phyloP scores from a whole-genome alignment of 1,140 invertebrate genomes.

The Centruroides vittatus region DNA sequence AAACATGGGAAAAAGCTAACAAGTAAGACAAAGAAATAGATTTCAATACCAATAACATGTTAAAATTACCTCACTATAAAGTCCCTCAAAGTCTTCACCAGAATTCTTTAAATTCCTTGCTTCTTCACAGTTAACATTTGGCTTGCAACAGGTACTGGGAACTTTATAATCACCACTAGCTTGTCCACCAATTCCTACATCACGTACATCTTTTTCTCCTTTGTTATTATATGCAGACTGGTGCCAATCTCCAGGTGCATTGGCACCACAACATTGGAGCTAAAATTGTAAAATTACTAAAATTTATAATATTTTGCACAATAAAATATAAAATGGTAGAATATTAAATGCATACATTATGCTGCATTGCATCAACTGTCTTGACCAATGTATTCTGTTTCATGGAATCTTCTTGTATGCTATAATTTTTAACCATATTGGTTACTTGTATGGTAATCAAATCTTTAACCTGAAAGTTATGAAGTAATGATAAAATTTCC shows the following conservation, averaged over 20 bases:
- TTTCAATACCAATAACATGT: too few relatives aligned
- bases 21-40: too few relatives aligned
- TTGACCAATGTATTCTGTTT: conserved; percentile 37
- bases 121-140: conserved; percentile 29
- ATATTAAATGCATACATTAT: conserved; percentile 33
- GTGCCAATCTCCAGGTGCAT: conserved; percentile 19
- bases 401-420: background rate
- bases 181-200: conserved; percentile 3
- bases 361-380: conserved; percentile 52
- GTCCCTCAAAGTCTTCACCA: conserved; percentile 32
- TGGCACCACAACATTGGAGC: conserved; percentile 21
- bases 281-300: conserved; percentile 1
- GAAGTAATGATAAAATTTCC: background rate
- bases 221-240: conserved; percentile 13
- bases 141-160: conserved; percentile 44
- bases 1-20: too few relatives aligned
- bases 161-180: conserved; percentile 31
- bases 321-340: too few relatives aligned
- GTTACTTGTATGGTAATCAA: conserved; percentile 44
- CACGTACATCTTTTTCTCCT: background rate
- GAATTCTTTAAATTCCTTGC: conserved; percentile 34
- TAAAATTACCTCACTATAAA: conserved; percentile 37
- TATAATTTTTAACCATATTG: conserved; percentile 50
- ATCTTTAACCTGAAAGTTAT: conserved; percentile 34
- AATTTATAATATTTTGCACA: background rate